Conservation (phyloP, 2,888 invertebrate genomes). For the Alloplasta piceator region DNA sequence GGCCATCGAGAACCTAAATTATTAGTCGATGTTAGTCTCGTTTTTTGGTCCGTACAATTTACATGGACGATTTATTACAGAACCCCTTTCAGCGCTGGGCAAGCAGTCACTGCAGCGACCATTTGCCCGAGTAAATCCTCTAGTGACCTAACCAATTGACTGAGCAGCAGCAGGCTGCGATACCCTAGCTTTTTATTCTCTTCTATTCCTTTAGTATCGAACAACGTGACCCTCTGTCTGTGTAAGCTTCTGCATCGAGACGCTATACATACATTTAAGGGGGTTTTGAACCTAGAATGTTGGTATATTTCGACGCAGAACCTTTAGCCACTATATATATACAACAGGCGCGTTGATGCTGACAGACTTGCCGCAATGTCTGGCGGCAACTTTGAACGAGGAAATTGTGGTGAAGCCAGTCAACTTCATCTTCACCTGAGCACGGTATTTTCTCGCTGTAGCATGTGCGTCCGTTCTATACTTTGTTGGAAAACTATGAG, state of each 20-base stretch:
- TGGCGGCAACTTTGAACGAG: constrained; percentile 8
- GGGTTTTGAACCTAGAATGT: not conserved
- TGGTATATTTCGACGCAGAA: constrained; percentile 13
- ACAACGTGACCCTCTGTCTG: not conserved
- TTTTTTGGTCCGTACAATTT: too few relatives aligned
- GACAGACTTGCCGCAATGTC: constrained; percentile 6
- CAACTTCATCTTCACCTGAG: constrained; percentile 29
- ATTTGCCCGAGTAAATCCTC: too few relatives aligned
- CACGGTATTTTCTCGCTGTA: constrained; percentile 12
- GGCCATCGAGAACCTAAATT: too few relatives aligned
- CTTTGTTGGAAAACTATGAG: constrained; percentile 39
- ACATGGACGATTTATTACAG: too few relatives aligned
- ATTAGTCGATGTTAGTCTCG: too few relatives aligned
- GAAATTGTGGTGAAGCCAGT: constrained; percentile 31
- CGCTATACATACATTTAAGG: not conserved
- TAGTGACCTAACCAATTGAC: constrained; percentile 2
- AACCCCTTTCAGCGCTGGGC: too few relatives aligned
- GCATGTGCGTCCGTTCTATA: constrained; percentile 5
- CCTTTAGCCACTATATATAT: not conserved
- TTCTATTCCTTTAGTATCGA: not conserved
- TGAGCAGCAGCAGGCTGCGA: not conserved
- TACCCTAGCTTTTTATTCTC: constrained; percentile 26
- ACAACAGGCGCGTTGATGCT: constrained; percentile 3
- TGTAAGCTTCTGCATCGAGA: not conserved
- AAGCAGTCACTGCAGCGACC: too few relatives aligned